These are phyloP conservation scores for Brachionus rubens DNA, from an alignment of 1,140 invertebrate genomes.

Conservation along the genomic window DNA sequence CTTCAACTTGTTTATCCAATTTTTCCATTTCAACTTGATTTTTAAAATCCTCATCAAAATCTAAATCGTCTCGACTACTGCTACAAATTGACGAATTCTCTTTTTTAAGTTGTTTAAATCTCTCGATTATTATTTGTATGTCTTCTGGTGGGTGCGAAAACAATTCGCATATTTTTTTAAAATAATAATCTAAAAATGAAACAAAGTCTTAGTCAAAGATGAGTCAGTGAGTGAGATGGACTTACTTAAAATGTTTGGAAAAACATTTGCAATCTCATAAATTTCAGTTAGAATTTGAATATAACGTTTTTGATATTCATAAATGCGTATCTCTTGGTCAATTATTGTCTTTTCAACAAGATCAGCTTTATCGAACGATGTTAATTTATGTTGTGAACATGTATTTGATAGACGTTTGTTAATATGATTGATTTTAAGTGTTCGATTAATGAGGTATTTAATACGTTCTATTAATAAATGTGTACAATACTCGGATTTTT, in stretches of 20 bases:
- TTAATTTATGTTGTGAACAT: no score
- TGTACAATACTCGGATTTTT: conserved; percentile 32
- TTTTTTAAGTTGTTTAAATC: conserved; percentile 2
- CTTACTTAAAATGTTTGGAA: conserved; percentile 38
- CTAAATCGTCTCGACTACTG: conserved; percentile 6
- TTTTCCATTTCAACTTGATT: background rate
- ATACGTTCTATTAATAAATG: conserved; percentile 22
- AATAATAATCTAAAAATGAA: background rate
- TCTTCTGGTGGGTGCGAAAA: conserved; percentile 18
- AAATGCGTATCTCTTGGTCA: background rate
- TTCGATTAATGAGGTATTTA: conserved; percentile 9
- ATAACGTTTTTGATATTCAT: conserved; percentile 22
- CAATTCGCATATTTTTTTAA: conserved; percentile 25
- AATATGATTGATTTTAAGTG: background rate
- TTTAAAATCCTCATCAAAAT: background rate
- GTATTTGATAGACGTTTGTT: no score
- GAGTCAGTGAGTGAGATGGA: background rate
- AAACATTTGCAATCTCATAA: conserved; percentile 28
- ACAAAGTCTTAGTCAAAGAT: background rate
- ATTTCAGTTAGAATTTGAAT: conserved; percentile 33
- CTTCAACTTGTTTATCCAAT: conserved; percentile 4
- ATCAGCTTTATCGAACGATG: background rate
- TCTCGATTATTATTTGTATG: conserved; percentile 1
- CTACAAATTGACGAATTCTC: conserved; percentile 30
- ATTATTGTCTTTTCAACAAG: background rate